Percentiles rank a stretch among this genome's conserved stretches.
Conservation (phyloP, 2,888 invertebrate species). For the Apocheima hispidaria region DNA sequence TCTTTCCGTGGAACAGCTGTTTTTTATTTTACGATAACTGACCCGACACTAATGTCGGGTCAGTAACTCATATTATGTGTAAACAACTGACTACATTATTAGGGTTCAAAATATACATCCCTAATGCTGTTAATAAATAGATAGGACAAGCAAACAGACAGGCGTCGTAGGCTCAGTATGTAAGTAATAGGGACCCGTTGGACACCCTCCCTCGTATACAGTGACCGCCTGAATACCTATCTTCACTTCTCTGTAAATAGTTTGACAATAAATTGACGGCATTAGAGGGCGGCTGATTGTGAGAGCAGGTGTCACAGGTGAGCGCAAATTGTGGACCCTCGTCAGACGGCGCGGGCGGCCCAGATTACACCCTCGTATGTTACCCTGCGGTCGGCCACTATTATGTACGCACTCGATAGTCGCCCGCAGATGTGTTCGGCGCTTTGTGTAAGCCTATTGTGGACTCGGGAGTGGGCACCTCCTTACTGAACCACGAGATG, state of each 20-base stretch:
- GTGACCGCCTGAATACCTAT: constrained; percentile 13
- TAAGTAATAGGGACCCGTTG: too few species aligned
- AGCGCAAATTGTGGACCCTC: constrained; percentile 65
- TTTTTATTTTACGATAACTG: too few species aligned
- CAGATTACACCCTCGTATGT: constrained; percentile 55
- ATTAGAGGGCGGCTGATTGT: constrained; percentile 47
- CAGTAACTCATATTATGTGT: too few species aligned
- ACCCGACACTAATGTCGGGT: too few species aligned
- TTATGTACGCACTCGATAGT: constrained; percentile 48
- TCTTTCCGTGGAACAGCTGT: too few species aligned
- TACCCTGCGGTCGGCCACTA: constrained; percentile 41
- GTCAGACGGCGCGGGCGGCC: constrained; percentile 50
- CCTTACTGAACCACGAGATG: not conserved
- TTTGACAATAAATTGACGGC: constrained; percentile 55
- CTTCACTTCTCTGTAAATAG: constrained; percentile 37
- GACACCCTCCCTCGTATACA: not conserved
- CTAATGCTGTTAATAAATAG: too few species aligned
- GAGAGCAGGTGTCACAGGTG: constrained; percentile 60
- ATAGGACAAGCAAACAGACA: too few species aligned
- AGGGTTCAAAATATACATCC: too few species aligned
- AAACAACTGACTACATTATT: too few species aligned
- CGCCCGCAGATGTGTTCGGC: constrained; percentile 29
- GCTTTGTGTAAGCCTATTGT: constrained; percentile 36
- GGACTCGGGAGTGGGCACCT: constrained; percentile 16
- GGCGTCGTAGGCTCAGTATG: too few species aligned